phyloP scores from a whole-genome alignment of 2,113 vertebrate species.

The Daphoenositta chrysoptera region DNA sequence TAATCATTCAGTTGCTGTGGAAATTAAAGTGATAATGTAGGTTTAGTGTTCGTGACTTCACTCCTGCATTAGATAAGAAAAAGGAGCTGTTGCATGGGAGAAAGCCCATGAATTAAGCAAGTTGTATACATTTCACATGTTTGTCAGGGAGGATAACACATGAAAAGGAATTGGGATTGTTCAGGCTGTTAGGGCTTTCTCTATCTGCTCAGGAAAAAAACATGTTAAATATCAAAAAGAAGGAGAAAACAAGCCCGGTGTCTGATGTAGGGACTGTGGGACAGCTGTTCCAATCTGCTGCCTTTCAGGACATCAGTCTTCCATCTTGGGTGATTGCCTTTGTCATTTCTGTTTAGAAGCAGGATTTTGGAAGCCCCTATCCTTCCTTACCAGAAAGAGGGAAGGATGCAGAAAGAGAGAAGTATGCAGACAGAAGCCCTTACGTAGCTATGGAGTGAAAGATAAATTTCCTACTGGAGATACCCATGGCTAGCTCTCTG shows the following conservation, averaged over 20 bases:
- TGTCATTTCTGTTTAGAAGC: neutral
- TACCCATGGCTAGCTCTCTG: neutral
- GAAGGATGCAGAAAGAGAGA: neutral
- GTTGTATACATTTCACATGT: neutral
- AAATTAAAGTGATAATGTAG: neutral
- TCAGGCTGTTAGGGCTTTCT: neutral
- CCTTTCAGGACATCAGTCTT: neutral
- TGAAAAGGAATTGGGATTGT: neutral
- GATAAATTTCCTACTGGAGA: neutral
- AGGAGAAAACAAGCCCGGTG: neutral
- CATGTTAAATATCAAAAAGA: neutral
- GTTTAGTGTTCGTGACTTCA: neutral
- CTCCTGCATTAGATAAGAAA: conserved; percentile 17
- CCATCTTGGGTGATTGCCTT: neutral
- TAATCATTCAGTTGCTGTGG: neutral
- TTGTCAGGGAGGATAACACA: neutral
- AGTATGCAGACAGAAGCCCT: neutral
- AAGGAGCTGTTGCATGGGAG: neutral
- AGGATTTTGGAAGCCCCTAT: neutral
- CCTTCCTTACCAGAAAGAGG: neutral
- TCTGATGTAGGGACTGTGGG: neutral
- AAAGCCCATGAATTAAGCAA: conserved; percentile 8
- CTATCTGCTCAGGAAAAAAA: neutral
- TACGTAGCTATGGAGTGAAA: neutral
- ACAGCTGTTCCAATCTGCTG: neutral